Conservation (phyloP, 2,113 vertebrate species). For the Pseudonaja textilis region DNA sequence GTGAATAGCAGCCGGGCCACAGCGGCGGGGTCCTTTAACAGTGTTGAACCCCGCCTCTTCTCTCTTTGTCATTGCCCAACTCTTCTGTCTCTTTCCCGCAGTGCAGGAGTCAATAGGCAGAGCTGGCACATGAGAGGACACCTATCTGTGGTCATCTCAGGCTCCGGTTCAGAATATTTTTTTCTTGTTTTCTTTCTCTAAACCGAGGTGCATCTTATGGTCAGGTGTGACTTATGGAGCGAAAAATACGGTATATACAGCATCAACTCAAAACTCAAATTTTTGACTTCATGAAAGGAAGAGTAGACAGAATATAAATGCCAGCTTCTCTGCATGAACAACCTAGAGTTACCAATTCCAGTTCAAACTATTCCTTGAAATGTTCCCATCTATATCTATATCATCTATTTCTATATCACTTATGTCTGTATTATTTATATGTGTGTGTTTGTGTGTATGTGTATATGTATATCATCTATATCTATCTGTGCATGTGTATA, state of each 20-base stretch:
- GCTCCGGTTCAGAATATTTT: no score
- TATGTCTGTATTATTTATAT: no score
- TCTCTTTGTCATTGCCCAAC: no score
- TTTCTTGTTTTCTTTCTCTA: no score
- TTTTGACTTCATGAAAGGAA: neutral
- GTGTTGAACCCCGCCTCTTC: no score
- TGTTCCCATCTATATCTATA: neutral
- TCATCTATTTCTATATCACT: neutral
- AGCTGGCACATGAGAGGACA: no score
- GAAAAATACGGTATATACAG: neutral
- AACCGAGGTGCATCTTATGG: no score
- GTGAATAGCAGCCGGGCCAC: no score
- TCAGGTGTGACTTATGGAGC: no score
- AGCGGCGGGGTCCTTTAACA: fast-evolving
- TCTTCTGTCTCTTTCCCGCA: no score
- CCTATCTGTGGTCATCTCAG: no score
- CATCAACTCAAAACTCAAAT: neutral
- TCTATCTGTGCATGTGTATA: neutral
- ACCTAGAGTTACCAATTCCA: neutral
- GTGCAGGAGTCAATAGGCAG: no score
- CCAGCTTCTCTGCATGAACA: neutral
- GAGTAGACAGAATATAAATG: neutral
- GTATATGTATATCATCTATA: neutral
- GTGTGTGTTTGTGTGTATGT: neutral
- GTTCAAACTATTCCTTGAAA: neutral